Evolutionary conservation across 1,140 invertebrate species (phyloP).

Genomic region (Drosophila rufa): DNA sequence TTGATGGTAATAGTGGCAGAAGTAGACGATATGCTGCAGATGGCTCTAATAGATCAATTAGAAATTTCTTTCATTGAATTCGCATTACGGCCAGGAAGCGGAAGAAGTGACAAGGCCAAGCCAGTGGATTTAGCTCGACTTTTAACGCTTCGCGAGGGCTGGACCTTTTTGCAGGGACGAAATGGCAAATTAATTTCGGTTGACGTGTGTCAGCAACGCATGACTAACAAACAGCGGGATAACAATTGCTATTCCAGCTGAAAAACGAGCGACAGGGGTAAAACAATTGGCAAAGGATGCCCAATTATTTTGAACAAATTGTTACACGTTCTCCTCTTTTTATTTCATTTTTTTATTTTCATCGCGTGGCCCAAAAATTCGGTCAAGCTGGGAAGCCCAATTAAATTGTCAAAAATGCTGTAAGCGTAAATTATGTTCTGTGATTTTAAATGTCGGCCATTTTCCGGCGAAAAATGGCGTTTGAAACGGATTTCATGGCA

Average conservation of each 20-base stretch:
- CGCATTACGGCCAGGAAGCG: slow-evolving; percentile 9
- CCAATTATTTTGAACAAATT: slow-evolving; percentile 71
- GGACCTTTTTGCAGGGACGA: slow-evolving; percentile 21
- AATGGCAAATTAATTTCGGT: slow-evolving; percentile 70
- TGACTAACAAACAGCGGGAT: slow-evolving; percentile 48
- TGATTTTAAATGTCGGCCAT: slow-evolving; percentile 57
- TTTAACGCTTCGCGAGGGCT: too few species aligned
- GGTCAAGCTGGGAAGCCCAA: slow-evolving; percentile 42
- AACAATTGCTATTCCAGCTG: slow-evolving; percentile 51
- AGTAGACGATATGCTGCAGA: slow-evolving; percentile 5
- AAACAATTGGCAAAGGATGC: slow-evolving; percentile 71
- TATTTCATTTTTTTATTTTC: slow-evolving; percentile 4
- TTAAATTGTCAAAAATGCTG: slow-evolving; percentile 74
- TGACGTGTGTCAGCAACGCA: slow-evolving; percentile 71
- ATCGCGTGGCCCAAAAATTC: slow-evolving; percentile 2
- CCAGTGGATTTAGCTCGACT: not conserved
- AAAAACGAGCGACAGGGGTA: slow-evolving; percentile 56
- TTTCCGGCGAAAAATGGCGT: slow-evolving; percentile 21
- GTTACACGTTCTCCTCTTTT: slow-evolving; percentile 30
- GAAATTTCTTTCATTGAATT: slow-evolving; percentile 35
- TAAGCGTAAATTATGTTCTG: slow-evolving; percentile 62
- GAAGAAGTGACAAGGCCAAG: slow-evolving; percentile 6
- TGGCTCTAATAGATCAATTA: slow-evolving; percentile 74
- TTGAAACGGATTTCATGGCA: slow-evolving; percentile 38
- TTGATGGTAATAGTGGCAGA: slow-evolving; percentile 19